These are phyloP conservation scores for Hylomyscus alleni DNA, from an alignment of 2,797 vertebrate species.

Conservation along the genomic window DNA sequence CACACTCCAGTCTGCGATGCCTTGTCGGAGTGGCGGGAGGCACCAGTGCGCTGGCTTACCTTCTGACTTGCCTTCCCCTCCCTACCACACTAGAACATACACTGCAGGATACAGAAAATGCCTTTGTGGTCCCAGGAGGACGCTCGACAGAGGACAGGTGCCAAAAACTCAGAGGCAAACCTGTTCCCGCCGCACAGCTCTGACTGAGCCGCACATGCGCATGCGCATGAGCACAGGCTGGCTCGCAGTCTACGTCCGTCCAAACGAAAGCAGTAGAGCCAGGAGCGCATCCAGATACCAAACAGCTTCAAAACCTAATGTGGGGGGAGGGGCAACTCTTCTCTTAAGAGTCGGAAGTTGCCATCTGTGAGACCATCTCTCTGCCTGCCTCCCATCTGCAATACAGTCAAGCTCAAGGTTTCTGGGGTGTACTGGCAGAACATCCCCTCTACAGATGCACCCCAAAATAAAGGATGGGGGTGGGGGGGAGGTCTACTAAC, in stretches of 20 bases:
- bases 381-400: background rate
- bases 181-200: background rate
- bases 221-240: background rate
- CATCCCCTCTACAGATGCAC: background rate
- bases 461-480: background rate
- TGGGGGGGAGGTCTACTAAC: rapidly evolving
- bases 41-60: rapidly evolving
- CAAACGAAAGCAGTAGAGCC: background rate
- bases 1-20: too few relatives aligned
- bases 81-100: background rate
- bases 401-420: background rate
- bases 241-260: background rate
- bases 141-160: rapidly evolving
- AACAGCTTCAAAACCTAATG: background rate
- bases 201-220: background rate
- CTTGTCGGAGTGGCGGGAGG: background rate
- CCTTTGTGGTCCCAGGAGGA: background rate
- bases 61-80: background rate
- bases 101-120: background rate
- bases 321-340: rapidly evolving
- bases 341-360: background rate
- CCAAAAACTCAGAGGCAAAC: background rate
- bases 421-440: rapidly evolving
- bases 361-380: background rate
- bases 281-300: background rate